Percentiles rank a stretch among this genome's conserved stretches.
phyloP scores from a whole-genome alignment of 2,888 invertebrate genomes.

The Protophormia terraenovae region DNA sequence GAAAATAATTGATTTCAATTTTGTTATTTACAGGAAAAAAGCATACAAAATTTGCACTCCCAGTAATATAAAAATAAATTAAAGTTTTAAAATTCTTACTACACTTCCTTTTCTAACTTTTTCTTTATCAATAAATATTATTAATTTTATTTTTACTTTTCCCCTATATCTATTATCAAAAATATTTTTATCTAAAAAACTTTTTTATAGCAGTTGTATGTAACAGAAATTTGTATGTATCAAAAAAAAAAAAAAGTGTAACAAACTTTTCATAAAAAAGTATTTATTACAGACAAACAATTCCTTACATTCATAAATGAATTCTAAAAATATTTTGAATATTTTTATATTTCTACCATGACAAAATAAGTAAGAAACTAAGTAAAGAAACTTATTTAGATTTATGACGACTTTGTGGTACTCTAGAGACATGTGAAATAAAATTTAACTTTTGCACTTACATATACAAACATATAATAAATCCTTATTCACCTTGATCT shows the following conservation, averaged over 20 bases:
- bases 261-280: not conserved
- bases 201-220: conserved; percentile 27
- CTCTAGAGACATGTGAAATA: not conserved
- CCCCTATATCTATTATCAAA: conserved; percentile 18
- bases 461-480: no score
- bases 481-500: no score
- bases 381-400: not conserved
- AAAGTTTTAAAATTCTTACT: not conserved
- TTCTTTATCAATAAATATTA: conserved; percentile 22
- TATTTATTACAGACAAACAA: conserved; percentile 29
- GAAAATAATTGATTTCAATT: not conserved
- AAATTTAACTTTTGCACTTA: not conserved
- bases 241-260: conserved; percentile 12
- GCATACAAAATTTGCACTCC: not conserved
- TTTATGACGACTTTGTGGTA: not conserved
- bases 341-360: conserved; percentile 6
- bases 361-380: not conserved
- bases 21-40: not conserved
- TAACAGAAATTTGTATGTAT: conserved; percentile 8
- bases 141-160: conserved; percentile 6
- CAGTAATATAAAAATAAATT: not conserved
- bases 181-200: conserved; percentile 15
- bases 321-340: conserved; percentile 26
- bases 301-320: conserved; percentile 32
- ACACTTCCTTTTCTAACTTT: not conserved